Evolutionary conservation across 2,113 vertebrate genomes (phyloP), one percentile per base, ranked within the genome.

Genomic region (Pteropus alecto): DNA sequence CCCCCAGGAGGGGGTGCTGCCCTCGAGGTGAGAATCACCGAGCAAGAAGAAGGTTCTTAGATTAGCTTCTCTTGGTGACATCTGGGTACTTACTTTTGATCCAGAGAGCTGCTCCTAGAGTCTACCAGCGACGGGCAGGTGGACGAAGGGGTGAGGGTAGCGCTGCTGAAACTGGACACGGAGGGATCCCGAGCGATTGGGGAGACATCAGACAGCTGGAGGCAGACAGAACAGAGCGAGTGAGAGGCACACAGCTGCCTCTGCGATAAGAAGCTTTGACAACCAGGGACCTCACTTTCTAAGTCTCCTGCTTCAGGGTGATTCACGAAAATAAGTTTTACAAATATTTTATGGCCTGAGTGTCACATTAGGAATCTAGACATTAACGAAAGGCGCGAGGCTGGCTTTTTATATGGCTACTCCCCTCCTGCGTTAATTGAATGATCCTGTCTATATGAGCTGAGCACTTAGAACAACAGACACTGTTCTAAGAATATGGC

Each of bases 141-240:
- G 87, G 99, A 99, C n/a, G 99, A 99, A 8, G 99, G 99, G 5
- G 99, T 99, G 96, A 99, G 99, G 67, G 99, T 99, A 12, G 99
- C 99, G 22, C 99, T 99, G 99, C 99, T 99, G 98, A 99, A 99
- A 96, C 99, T 99, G n/a, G 99, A 99, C 97, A 99, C 99, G 0
- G 99, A 99, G 0, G 99, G 98, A 92, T 99, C 99, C 15, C 99
- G 99, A 61, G 99, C 99, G 0, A 99, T 98, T 0, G 99, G 99
- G 24, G 99, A 99, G 96, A 99, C 99, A n/a, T 99, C 99, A 0
- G 99, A 99, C 95, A 99, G 96, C 99, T 99, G 90, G 73, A 95
- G 48, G 94, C 68, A 93, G 2, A 89, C 10, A 74, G 24, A 82
- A 61, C 10, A 51, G 1, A 4, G 15, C 19, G 56, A 2, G 19